These are phyloP conservation scores for Prochilodus magdalenae DNA, from an alignment of 2,113 vertebrate genomes.

Conservation along the genomic window DNA sequence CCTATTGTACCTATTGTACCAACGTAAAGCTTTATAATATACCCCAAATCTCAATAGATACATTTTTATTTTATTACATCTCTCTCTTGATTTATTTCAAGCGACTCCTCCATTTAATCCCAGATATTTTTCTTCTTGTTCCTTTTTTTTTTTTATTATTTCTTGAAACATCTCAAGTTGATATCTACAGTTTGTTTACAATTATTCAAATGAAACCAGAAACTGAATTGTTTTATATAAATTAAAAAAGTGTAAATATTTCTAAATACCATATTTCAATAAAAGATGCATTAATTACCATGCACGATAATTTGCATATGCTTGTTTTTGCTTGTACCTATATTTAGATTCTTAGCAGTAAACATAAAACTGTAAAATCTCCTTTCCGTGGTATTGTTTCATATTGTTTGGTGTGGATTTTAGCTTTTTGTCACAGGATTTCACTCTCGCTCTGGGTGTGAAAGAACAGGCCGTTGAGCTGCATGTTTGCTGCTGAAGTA, in stretches of 20 bases:
- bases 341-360: too few relatives aligned
- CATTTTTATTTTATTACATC: not conserved
- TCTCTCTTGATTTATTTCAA: conserved; percentile 13
- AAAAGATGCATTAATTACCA: not conserved
- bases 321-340: too few relatives aligned
- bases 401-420: conserved; percentile 14
- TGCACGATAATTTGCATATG: not conserved
- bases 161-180: too few relatives aligned
- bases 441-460: conserved; percentile 15
- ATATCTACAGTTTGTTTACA: too few relatives aligned
- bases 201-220: too few relatives aligned
- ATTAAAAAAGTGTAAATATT: too few relatives aligned
- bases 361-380: not conserved
- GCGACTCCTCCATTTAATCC: not conserved
- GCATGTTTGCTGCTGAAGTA: conserved; percentile 52
- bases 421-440: conserved; percentile 25
- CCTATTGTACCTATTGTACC: not conserved
- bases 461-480: conserved; percentile 7
- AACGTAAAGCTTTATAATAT: not conserved
- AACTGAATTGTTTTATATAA: too few relatives aligned
- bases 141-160: too few relatives aligned
- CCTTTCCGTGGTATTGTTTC: conserved; percentile 1
- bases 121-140: too few relatives aligned
- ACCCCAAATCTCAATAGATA: too few relatives aligned
- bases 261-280: too few relatives aligned